Evolutionary conservation across 1,140 invertebrate genomes (phyloP).

Genomic region (Muscidifurax raptorellus): DNA sequence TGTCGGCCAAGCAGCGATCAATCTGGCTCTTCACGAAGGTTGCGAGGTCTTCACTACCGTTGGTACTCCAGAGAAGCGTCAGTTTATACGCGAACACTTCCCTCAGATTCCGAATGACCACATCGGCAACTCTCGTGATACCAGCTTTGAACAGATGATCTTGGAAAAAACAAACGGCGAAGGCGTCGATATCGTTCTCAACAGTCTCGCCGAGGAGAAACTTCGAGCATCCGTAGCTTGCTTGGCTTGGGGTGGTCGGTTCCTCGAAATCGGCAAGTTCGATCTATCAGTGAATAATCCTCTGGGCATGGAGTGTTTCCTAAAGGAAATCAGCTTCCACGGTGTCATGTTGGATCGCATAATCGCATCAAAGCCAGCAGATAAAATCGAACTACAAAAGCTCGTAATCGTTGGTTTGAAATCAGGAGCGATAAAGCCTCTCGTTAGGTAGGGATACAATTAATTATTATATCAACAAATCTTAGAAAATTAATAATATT

Average conservation of each 20-base stretch:
- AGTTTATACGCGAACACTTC: conserved; percentile 81
- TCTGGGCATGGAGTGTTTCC: conserved; percentile 85
- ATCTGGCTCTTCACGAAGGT: conserved; percentile 79
- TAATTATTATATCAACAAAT: too few species aligned
- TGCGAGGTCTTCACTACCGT: conserved; percentile 85
- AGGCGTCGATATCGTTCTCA: conserved; percentile 87
- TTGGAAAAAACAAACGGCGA: conserved; percentile 77
- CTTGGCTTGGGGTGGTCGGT: conserved; percentile 81
- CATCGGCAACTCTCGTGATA: conserved; percentile 84
- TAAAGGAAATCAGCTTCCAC: conserved; percentile 88
- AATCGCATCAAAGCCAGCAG: conserved; percentile 73
- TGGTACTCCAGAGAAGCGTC: conserved; percentile 82
- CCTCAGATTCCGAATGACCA: conserved; percentile 81
- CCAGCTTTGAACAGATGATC: conserved; percentile 84
- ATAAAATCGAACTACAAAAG: conserved; percentile 70
- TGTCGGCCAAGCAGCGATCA: conserved; percentile 88
- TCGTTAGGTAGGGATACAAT: conserved; percentile 63
- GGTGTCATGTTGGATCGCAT: conserved; percentile 83
- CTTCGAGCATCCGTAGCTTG: conserved; percentile 87
- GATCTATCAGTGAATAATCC: conserved; percentile 81
- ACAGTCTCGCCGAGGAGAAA: conserved; percentile 87
- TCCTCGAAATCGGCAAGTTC: conserved; percentile 88
- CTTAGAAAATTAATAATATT: neutral
- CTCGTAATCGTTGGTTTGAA: too few species aligned
- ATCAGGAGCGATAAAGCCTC: conserved; percentile 73